Base-by-base conservation (phyloP, 2,113 vertebrate genomes). In the Felis chaus region DNA sequence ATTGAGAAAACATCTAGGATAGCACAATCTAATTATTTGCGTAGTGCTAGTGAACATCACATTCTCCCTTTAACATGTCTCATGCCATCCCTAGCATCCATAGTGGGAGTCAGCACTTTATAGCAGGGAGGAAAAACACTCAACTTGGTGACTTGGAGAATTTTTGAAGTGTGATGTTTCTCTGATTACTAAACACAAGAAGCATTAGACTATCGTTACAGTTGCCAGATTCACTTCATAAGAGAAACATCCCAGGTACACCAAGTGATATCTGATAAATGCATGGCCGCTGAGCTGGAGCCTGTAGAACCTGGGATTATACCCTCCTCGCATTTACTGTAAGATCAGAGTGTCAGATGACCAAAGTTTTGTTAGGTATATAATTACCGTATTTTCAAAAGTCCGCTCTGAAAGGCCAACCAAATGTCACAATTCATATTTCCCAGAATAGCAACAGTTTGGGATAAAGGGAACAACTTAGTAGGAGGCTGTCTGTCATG, bases 1-100 rank as follows among this genome's bases (percentile, higher is more conserved):
- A 68, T 19, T 92, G 68, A 94, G 29, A 80, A 97, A 93, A 79
- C 18, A 94, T 21, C 53, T 33, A 79, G 45, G 19, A 89, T 61
- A 95, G 27, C 29, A 68, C 12, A 95, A n/a, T 50, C 6, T 10
- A 78, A 41, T 90, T 3, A 61, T 68, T 53, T n/a, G 7, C 8
- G 68, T 39, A 68, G 73, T 36, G 88, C 39, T 85, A 78, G 25
- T 31, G 87, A 76, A 10, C 19, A 48, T 57, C 33, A 18, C 31
- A 36, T 45, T 73, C 65, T 86, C 19, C 33, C 82, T 91, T 61
- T 0, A 1, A 12, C 27, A 18, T n/a, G 7, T 29, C 85, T 63
- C 31, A 36, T 21, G 55, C 9, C 31, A 45, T 39, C 36, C 39
- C 5, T 7, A 79, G 25, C 5, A 31, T 82, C 39, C 39, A 33